Percentiles rank a stretch among this genome's conserved stretches.
Evolutionary conservation across 2,113 vertebrate species (phyloP).

Genomic region (Oryzias woworae): DNA sequence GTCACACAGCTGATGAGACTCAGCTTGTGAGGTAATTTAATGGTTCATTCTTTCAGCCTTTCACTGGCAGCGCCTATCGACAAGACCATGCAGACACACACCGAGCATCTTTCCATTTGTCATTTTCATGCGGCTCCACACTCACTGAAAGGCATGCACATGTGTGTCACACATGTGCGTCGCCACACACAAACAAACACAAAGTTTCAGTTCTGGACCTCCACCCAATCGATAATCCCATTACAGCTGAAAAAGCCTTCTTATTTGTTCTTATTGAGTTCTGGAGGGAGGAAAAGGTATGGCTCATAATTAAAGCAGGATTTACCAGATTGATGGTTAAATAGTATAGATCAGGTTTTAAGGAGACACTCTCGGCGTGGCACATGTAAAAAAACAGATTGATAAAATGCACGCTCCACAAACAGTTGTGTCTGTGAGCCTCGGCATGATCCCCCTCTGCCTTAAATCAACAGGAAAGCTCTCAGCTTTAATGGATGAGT

Average conservation of each 20-base stretch:
- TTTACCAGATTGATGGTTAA: constrained; percentile 60
- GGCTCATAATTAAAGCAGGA: constrained; percentile 61
- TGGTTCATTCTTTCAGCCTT: constrained; percentile 41
- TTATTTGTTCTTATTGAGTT: constrained; percentile 65
- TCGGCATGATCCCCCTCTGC: neutral
- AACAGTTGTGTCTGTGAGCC: constrained; percentile 1
- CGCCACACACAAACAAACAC: constrained; percentile 32
- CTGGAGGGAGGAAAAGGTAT: constrained; percentile 17
- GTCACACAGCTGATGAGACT: constrained; percentile 46
- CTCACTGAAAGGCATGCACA: constrained; percentile 8
- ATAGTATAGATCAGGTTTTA: constrained; percentile 34
- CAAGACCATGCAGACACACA: constrained; percentile 6
- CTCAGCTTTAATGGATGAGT: neutral
- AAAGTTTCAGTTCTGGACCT: constrained; percentile 51
- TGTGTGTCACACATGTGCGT: constrained; percentile 7
- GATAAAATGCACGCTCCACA: constrained; percentile 3
- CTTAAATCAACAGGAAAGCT: neutral
- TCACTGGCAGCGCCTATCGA: constrained; percentile 23
- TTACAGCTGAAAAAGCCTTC: constrained; percentile 59
- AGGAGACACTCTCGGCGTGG: constrained; percentile 28
- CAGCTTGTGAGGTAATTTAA: constrained; percentile 55
- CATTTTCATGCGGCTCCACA: constrained; percentile 8
- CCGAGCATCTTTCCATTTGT: constrained; percentile 34
- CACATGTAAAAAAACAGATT: constrained; percentile 5
- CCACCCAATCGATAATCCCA: constrained; percentile 62